Conservation (phyloP, 92 coral and sea anemone species). For the Epizoanthus rinbou region DNA sequence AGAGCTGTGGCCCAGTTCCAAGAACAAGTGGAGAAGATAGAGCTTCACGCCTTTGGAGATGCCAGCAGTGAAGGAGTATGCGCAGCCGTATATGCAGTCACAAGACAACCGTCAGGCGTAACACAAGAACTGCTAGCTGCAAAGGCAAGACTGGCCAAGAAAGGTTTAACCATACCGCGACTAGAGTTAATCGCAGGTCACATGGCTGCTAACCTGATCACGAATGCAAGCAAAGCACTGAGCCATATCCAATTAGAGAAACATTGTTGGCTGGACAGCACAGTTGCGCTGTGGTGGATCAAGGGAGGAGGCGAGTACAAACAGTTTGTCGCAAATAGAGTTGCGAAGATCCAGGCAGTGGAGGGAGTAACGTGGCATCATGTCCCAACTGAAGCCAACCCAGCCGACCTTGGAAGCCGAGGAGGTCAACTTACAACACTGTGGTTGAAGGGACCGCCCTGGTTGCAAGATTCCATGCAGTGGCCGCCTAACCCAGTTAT, state of each 20-base stretch:
- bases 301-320: conserved; percentile 36
- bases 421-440: conserved; percentile 31
- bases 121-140: conserved; percentile 31
- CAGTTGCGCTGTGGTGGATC: conserved; percentile 55
- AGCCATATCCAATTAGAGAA: conserved; percentile 4
- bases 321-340: conserved; percentile 42
- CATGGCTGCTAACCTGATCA: conserved; percentile 40
- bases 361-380: conserved; percentile 45
- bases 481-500: conserved; percentile 26
- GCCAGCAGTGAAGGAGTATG: conserved; percentile 34
- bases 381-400: conserved; percentile 42
- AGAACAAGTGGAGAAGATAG: conserved; percentile 1
- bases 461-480: conserved; percentile 31
- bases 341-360: conserved; percentile 37
- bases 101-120: conserved; percentile 26
- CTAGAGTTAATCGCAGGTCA: conserved; percentile 39
- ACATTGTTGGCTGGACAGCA: conserved; percentile 52
- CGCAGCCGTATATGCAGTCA: conserved; percentile 43
- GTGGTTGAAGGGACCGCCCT: conserved; percentile 33
- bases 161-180: conserved; percentile 41
- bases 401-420: conserved; percentile 60
- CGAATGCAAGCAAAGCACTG: conserved; percentile 12
- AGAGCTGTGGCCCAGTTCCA: conserved; percentile 14
- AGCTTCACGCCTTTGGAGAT: conserved; percentile 33
- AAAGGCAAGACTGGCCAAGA: conserved; percentile 38